A percentile compares a stretch with the other conserved stretches of the same genome.
These are phyloP conservation scores for Hippoglossus stenolepis DNA, from an alignment of 2,113 vertebrate species.

Conservation along the genomic window DNA sequence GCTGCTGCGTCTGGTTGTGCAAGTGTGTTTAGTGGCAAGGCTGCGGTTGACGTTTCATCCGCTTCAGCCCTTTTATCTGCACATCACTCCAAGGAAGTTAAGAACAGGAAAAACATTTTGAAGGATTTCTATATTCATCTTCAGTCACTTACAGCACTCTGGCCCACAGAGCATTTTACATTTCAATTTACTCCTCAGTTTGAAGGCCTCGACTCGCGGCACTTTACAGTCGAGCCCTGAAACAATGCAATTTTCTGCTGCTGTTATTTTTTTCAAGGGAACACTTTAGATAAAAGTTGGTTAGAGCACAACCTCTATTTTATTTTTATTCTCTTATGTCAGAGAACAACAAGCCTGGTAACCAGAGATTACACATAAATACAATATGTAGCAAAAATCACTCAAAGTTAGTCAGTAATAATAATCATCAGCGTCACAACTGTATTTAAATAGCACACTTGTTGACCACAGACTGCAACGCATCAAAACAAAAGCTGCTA, in stretches of 20 bases:
- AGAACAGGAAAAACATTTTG: conserved; percentile 61
- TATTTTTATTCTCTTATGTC: background rate
- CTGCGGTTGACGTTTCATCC: conserved; percentile 73
- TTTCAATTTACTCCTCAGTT: background rate
- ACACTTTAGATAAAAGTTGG: background rate
- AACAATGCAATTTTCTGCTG: background rate
- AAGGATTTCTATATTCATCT: conserved; percentile 71
- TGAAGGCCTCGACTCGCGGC: background rate
- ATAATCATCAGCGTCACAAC: no score
- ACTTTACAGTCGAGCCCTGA: background rate
- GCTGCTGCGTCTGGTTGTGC: conserved; percentile 71
- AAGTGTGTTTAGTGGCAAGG: conserved; percentile 73
- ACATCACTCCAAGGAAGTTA: conserved; percentile 66
- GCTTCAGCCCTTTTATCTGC: conserved; percentile 74
- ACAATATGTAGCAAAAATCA: background rate
- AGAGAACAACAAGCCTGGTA: background rate
- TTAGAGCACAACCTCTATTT: background rate
- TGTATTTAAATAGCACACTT: background rate
- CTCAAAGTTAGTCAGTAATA: background rate
- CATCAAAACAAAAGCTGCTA: no score
- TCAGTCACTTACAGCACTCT: background rate
- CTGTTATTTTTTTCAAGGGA: background rate
- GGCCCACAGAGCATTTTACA: background rate
- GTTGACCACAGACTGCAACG: no score
- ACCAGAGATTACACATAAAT: background rate